Percentiles rank a stretch among this genome's conserved stretches.
phyloP scores from a whole-genome alignment of 2,888 invertebrate genomes.

The Dynastes tityus region DNA sequence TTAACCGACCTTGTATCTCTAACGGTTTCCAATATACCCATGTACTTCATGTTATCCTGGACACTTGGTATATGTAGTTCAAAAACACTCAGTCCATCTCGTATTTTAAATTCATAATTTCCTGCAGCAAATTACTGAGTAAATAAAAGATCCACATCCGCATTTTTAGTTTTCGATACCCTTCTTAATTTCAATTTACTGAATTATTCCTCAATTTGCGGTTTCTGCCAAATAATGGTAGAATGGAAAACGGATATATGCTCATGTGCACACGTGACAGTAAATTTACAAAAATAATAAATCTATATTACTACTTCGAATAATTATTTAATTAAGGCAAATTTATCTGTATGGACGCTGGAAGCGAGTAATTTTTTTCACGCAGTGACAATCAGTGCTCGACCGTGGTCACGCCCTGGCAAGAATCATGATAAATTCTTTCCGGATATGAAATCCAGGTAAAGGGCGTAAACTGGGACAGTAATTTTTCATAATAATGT shows the following conservation, averaged over 20 bases:
- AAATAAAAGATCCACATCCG: too few relatives aligned
- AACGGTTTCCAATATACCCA: too few relatives aligned
- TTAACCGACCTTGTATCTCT: too few relatives aligned
- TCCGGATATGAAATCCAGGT: constrained; percentile 32
- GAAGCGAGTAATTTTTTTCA: constrained; percentile 3
- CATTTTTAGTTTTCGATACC: too few relatives aligned
- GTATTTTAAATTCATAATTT: too few relatives aligned
- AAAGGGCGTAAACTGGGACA: constrained; percentile 24
- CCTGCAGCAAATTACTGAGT: too few relatives aligned
- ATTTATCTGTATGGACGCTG: constrained; percentile 4
- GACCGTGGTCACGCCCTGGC: background rate
- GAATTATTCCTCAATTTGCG: too few relatives aligned
- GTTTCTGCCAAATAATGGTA: too few relatives aligned
- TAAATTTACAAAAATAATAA: constrained; percentile 16
- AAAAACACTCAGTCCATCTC: too few relatives aligned
- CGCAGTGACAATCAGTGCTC: constrained; percentile 6
- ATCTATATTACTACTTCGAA: background rate
- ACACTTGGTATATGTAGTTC: too few relatives aligned
- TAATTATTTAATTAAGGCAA: constrained; percentile 23
- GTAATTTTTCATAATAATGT: constrained; percentile 13
- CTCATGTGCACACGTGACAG: background rate
- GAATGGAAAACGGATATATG: constrained; percentile 8
- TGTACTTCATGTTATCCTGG: too few relatives aligned
- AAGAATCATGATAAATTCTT: constrained; percentile 21
- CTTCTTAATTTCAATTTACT: too few relatives aligned